Evolutionary conservation across 2,888 invertebrate species (phyloP).

Genomic region (Clunio marinus): DNA sequence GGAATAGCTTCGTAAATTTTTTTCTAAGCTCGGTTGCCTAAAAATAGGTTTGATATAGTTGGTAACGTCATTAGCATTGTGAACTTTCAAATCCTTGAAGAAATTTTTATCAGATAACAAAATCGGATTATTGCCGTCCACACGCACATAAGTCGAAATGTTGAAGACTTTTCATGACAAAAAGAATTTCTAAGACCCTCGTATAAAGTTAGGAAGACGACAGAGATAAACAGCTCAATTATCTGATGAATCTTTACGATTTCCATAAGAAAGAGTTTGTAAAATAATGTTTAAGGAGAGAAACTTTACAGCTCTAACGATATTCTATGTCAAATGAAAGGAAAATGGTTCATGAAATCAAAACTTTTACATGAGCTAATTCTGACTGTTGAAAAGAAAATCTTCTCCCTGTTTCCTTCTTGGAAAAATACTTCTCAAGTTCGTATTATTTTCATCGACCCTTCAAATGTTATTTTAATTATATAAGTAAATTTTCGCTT

Average conservation of each 20-base stretch:
- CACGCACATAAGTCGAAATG: conserved; percentile 9
- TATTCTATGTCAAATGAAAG: conserved; percentile 4
- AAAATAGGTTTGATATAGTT: conserved; percentile 18
- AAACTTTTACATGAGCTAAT: conserved; percentile 23
- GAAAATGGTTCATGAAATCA: conserved; percentile 8
- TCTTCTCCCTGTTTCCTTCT: too few species aligned
- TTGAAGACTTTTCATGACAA: conserved; percentile 9
- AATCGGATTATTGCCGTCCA: conserved; percentile 28
- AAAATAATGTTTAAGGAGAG: too few species aligned
- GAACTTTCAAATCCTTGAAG: conserved; percentile 14
- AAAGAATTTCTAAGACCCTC: background rate
- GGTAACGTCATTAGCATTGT: conserved; percentile 22
- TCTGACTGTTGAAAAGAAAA: background rate
- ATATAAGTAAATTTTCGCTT: too few species aligned
- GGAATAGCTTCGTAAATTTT: conserved; percentile 14
- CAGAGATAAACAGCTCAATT: background rate
- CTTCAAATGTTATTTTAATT: too few species aligned
- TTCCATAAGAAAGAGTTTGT: conserved; percentile 32
- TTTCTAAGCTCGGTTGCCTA: conserved; percentile 16
- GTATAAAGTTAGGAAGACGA: background rate
- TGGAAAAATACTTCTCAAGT: too few species aligned
- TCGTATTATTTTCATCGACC: too few species aligned
- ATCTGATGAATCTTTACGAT: conserved; percentile 31
- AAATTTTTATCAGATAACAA: conserved; percentile 20
- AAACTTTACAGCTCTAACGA: background rate